These are phyloP conservation scores for Ommatoiulus sabulosus DNA, from an alignment of 2,888 invertebrate species.

Conservation along the genomic window DNA sequence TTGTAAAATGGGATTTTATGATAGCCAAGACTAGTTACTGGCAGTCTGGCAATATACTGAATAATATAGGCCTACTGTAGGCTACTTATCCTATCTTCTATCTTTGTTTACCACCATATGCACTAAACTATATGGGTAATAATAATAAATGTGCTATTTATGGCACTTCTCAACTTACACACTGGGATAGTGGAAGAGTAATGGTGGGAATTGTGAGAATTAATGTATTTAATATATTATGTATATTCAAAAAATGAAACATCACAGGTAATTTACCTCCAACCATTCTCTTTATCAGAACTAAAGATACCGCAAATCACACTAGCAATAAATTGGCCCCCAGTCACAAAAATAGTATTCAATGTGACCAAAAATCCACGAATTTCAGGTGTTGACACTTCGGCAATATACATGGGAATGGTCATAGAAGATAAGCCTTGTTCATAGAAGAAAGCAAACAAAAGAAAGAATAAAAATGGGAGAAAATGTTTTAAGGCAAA, in stretches of 20 bases:
- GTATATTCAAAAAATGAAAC: neutral
- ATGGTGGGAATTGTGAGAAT: neutral
- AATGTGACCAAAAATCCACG: slow-evolving; percentile 71
- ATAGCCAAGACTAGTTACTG: no score
- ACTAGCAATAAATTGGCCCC: slow-evolving; percentile 71
- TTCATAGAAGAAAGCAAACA: slow-evolving; percentile 58
- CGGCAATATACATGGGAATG: slow-evolving; percentile 73
- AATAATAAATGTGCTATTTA: no score
- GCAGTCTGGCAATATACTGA: no score
- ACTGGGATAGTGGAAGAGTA: neutral
- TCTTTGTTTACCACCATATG: no score
- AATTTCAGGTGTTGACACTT: slow-evolving; percentile 69
- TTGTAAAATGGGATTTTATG: no score
- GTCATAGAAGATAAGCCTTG: slow-evolving; percentile 71
- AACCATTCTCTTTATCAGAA: slow-evolving; percentile 69
- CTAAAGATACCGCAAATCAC: slow-evolving; percentile 70
- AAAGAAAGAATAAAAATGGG: slow-evolving; percentile 54
- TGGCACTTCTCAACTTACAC: neutral
- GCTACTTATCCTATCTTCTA: no score
- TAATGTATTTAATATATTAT: neutral
- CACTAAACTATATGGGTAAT: no score
- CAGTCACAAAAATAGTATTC: slow-evolving; percentile 71
- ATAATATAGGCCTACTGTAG: no score
- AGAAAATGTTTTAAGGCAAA: slow-evolving; percentile 21
- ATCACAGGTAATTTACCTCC: slow-evolving; percentile 68